A percentile compares a stretch with the other conserved stretches of the same genome.
These are phyloP conservation scores for Nomada goodeniana DNA, from an alignment of 2,888 invertebrate genomes.

Conservation along the genomic window DNA sequence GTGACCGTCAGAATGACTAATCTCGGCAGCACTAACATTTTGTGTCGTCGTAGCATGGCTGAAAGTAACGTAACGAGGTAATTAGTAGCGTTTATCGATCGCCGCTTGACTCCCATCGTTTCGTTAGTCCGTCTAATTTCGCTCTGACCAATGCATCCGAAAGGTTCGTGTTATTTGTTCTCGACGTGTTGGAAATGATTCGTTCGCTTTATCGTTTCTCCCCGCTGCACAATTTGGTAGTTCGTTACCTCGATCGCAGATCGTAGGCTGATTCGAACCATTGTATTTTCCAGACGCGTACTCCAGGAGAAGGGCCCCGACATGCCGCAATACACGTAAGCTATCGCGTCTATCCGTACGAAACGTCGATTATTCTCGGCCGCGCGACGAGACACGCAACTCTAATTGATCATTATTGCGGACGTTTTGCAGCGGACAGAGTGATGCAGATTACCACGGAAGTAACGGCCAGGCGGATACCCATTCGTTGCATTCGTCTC, in stretches of 20 bases:
- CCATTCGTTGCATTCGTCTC: constrained; percentile 87
- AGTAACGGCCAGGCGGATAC: constrained; percentile 88
- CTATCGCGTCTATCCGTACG: constrained; percentile 58
- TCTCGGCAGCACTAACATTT: constrained; percentile 42
- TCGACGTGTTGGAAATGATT: neutral
- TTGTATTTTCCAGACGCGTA: constrained; percentile 86
- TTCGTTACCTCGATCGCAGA: no score
- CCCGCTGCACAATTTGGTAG: neutral
- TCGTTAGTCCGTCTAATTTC: neutral
- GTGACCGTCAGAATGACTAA: constrained; percentile 65
- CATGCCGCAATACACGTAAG: constrained; percentile 89
- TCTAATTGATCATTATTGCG: constrained; percentile 56
- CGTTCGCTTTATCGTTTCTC: neutral
- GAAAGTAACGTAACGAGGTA: constrained; percentile 21
- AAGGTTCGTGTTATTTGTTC: neutral
- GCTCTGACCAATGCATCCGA: neutral
- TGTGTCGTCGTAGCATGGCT: constrained; percentile 51
- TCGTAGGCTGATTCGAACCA: neutral
- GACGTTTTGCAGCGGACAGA: constrained; percentile 82
- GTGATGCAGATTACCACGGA: constrained; percentile 85
- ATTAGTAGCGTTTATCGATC: constrained; percentile 39
- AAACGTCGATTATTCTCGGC: neutral
- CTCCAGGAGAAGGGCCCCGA: constrained; percentile 88
- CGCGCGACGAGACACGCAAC: neutral
- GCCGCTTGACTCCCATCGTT: constrained; percentile 5